Percentiles rank a stretch among this genome's conserved stretches.
Evolutionary conservation across 2,888 invertebrate genomes (phyloP).

Genomic region (Drosophila melanosoma): DNA sequence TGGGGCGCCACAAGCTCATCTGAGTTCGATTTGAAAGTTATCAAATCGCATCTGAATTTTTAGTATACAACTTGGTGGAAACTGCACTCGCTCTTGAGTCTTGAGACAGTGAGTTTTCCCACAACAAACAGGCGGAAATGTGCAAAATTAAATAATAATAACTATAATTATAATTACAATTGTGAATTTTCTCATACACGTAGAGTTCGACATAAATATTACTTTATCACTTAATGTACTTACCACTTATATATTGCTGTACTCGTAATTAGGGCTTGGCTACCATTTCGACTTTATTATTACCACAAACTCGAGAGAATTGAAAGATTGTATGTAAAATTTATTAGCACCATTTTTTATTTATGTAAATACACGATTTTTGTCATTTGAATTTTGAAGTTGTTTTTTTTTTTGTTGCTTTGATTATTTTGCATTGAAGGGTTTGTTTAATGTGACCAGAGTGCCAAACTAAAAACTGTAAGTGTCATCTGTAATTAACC

Average conservation of each 20-base stretch:
- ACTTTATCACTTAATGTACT: not conserved
- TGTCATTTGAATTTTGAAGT: conserved; percentile 8
- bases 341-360: conserved; percentile 70
- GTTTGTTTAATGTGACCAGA: not conserved
- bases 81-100: conserved; percentile 26
- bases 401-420: conserved; percentile 12
- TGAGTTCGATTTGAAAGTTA: conserved; percentile 53
- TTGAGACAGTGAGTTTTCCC: conserved; percentile 15
- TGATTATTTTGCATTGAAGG: not conserved
- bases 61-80: conserved; percentile 60
- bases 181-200: conserved; percentile 27
- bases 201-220: conserved; percentile 20
- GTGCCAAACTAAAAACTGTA: not conserved
- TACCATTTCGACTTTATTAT: conserved; percentile 22
- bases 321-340: conserved; percentile 27
- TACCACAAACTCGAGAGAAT: conserved; percentile 21
- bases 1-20: conserved; percentile 83
- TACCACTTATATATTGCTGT: conserved; percentile 34
- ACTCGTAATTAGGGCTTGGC: conserved; percentile 54
- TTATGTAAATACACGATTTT: conserved; percentile 66
- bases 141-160: conserved; percentile 69
- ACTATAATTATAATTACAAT: conserved; percentile 27
- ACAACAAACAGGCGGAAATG: conserved; percentile 72
- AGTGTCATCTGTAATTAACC: not conserved
- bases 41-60: conserved; percentile 16